phyloP scores from a whole-genome alignment of 2,113 vertebrate genomes.

The Lagopus leucura region DNA sequence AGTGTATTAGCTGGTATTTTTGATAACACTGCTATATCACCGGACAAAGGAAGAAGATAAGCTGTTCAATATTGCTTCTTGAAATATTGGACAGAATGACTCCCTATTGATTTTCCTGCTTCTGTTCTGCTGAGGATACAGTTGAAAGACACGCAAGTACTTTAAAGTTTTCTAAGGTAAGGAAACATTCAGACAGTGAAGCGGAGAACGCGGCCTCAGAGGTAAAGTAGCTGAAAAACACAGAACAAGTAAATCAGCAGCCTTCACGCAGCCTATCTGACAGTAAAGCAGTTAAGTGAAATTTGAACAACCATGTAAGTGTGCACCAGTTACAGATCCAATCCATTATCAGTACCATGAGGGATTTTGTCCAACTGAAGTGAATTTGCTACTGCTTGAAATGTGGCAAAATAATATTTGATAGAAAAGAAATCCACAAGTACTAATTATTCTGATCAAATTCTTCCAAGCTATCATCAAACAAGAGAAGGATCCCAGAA shows the following conservation, averaged over 20 bases:
- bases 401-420: not conserved
- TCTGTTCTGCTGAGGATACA: slow-evolving; percentile 25
- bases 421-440: not conserved
- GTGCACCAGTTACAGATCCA: not conserved
- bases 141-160: slow-evolving; percentile 8
- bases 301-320: not conserved
- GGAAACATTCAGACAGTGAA: slow-evolving; percentile 35
- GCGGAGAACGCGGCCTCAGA: not conserved
- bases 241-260: not conserved
- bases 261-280: not conserved
- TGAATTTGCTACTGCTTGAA: not conserved
- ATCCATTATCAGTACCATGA: not conserved
- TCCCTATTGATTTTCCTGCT: slow-evolving; percentile 52
- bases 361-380: not conserved
- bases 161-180: not conserved
- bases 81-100: slow-evolving; percentile 5
- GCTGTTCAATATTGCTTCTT: not conserved
- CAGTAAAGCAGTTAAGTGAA: not conserved
- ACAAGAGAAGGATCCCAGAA: not conserved
- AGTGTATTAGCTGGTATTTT: not conserved
- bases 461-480: not conserved
- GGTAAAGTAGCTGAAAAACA: not conserved
- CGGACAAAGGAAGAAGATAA: not conserved
- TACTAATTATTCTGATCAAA: not conserved
- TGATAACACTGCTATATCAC: not conserved